Conservation (phyloP, 1,140 invertebrate genomes). For the Microvelia longipes region DNA sequence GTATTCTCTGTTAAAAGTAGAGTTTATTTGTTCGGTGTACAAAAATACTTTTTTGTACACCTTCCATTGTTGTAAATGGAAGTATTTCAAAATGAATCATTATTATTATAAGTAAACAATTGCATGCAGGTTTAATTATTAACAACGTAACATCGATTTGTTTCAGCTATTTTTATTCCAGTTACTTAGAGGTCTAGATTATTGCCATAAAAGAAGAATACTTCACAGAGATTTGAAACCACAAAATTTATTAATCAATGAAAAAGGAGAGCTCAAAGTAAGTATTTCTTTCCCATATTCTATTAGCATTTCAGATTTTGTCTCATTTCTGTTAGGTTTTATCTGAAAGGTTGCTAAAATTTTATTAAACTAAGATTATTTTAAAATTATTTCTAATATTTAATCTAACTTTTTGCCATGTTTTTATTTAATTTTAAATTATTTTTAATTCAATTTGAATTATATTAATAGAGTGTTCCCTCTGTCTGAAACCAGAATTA, state of each 20-base stretch:
- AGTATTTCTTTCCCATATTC: slow-evolving; percentile 29
- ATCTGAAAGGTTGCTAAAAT: too few species aligned
- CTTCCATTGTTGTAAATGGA: too few species aligned
- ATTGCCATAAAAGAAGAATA: slow-evolving; percentile 82
- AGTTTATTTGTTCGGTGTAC: too few species aligned
- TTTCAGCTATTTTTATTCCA: slow-evolving; percentile 88
- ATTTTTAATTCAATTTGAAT: neutral
- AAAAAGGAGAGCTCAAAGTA: slow-evolving; percentile 77
- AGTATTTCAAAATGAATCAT: too few species aligned
- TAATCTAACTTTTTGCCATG: neutral
- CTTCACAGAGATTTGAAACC: slow-evolving; percentile 91
- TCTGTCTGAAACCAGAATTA: too few species aligned
- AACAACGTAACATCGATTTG: too few species aligned
- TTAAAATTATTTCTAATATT: neutral
- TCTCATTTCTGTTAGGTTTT: neutral
- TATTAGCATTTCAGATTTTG: neutral
- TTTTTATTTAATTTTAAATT: neutral
- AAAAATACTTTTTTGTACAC: too few species aligned
- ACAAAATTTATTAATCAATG: slow-evolving; percentile 87
- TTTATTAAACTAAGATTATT: neutral
- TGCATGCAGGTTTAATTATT: too few species aligned
- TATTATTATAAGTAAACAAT: too few species aligned
- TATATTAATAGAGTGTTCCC: too few species aligned
- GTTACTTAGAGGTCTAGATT: slow-evolving; percentile 78
- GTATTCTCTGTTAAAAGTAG: too few species aligned